Percentiles rank a stretch among this genome's conserved stretches.
These are phyloP conservation scores for Plebejus melissa DNA, from an alignment of 2,888 invertebrate genomes.

Conservation along the genomic window DNA sequence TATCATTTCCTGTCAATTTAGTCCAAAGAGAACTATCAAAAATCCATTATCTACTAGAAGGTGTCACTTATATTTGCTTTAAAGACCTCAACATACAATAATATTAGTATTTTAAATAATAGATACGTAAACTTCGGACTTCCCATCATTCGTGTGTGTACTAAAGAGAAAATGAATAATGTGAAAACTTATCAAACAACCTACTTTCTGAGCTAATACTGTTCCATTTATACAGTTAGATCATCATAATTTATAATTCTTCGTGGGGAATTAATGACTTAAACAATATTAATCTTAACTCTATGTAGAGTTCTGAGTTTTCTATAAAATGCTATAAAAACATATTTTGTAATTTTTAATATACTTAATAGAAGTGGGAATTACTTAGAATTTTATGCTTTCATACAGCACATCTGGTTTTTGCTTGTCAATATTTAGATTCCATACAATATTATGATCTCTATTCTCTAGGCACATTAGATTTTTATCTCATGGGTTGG, in stretches of 20 bases:
- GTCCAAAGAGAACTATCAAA: conserved; percentile 52
- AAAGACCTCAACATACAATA: neutral
- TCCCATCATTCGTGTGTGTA: neutral
- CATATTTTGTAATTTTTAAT: too few species aligned
- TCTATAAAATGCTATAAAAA: too few species aligned
- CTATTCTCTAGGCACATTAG: neutral
- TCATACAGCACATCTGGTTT: neutral
- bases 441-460: neutral
- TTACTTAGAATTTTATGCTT: neutral
- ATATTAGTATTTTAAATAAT: neutral
- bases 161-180: neutral
- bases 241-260: neutral
- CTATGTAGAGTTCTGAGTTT: too few species aligned
- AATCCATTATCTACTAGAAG: conserved; percentile 51
- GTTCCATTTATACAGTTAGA: neutral
- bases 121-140: neutral
- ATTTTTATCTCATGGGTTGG: conserved; percentile 8
- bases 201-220: neutral
- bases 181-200: neutral
- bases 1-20: conserved; percentile 46
- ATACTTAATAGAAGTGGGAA: too few species aligned
- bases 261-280: neutral
- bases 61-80: conserved; percentile 31
- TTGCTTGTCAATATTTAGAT: neutral
- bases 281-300: neutral